Conservation (phyloP, 2,888 invertebrate species). For the Rhogogaster chlorosoma region DNA sequence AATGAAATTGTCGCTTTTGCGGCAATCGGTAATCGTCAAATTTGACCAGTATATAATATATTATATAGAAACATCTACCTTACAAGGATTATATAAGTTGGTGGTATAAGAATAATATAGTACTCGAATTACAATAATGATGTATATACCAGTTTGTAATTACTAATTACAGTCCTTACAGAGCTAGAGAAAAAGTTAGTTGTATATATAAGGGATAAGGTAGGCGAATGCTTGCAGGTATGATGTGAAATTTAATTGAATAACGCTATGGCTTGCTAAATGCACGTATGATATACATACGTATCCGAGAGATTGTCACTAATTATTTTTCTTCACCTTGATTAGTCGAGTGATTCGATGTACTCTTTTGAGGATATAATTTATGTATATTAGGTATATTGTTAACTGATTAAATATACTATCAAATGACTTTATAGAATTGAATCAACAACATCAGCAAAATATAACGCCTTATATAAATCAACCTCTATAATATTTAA, state of each 20-base stretch:
- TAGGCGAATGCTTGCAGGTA: not conserved
- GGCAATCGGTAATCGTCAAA: not conserved
- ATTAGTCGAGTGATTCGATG: conserved; percentile 16
- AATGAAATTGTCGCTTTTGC: not conserved
- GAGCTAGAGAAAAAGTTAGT: not conserved
- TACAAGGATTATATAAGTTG: not conserved
- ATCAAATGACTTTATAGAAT: not conserved
- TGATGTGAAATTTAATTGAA: not conserved
- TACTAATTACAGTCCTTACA: not conserved
- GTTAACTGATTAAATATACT: not conserved
- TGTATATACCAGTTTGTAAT: not conserved
- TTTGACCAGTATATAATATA: conserved; percentile 2
- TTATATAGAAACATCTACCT: not conserved
- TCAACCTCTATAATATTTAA: not conserved
- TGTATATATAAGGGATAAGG: not conserved
- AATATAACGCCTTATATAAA: not conserved
- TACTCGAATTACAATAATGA: conserved; percentile 4
- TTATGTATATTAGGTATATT: not conserved
- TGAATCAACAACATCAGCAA: not conserved
- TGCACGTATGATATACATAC: not conserved
- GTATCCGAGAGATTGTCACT: conserved; percentile 12
- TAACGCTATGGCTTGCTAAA: not conserved
- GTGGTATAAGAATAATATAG: not conserved
- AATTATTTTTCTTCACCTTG: not conserved
- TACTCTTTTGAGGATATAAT: conserved; percentile 5